Evolutionary conservation across 2,797 vertebrate genomes (phyloP).

Genomic region (Anguilla anguilla): DNA sequence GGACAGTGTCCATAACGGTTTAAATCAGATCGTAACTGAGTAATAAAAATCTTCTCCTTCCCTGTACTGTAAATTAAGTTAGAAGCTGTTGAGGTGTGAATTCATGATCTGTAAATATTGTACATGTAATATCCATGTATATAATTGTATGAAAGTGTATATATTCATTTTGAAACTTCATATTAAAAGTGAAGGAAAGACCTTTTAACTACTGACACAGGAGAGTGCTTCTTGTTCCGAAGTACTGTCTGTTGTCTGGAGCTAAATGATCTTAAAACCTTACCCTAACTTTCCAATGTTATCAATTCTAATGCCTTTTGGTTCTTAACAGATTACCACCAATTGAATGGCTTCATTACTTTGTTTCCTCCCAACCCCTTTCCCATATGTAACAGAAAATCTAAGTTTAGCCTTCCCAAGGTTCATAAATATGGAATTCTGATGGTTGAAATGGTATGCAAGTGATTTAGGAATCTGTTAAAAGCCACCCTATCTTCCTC

Average conservation of each 20-base stretch:
- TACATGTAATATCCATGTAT: constrained; percentile 48
- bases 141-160: constrained; percentile 49
- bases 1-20: neutral
- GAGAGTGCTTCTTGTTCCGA: neutral
- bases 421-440: constrained; percentile 28
- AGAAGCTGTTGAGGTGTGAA: neutral
- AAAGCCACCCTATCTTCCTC: neutral
- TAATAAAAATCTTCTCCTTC: neutral
- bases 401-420: constrained; percentile 10
- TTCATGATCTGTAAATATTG: constrained; percentile 37
- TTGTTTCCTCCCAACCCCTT: constrained; percentile 30
- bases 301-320: neutral
- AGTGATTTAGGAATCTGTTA: neutral
- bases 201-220: neutral
- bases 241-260: neutral
- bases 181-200: constrained; percentile 40
- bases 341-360: constrained; percentile 25
- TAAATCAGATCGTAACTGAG: neutral
- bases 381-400: neutral
- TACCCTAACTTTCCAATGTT: neutral
- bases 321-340: neutral
- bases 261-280: neutral
- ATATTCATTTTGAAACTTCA: constrained; percentile 44
- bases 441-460: neutral
- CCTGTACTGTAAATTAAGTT: constrained; percentile 12